Evolutionary conservation across 2,888 invertebrate genomes (phyloP).

Genomic region (Drepanosiphum platanoidis): DNA sequence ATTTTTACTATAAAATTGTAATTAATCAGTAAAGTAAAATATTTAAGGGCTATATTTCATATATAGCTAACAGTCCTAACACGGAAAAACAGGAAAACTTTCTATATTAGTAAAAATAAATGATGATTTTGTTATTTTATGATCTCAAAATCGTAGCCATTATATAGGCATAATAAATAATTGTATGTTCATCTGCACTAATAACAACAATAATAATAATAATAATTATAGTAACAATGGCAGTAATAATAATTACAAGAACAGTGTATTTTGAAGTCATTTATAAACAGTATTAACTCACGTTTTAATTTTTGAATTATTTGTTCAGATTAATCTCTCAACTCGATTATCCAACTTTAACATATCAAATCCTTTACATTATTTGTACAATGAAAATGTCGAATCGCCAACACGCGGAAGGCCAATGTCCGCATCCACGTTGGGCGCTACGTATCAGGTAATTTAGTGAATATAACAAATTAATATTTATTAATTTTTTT

Average conservation of each 20-base stretch:
- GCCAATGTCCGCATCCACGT: constrained; percentile 49
- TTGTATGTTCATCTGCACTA: too few relatives aligned
- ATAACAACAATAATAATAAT: too few relatives aligned
- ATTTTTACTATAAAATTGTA: neutral
- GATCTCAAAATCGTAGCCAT: too few relatives aligned
- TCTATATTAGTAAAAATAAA: too few relatives aligned
- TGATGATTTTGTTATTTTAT: too few relatives aligned
- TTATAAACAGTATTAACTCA: neutral
- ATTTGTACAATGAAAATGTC: constrained; percentile 44
- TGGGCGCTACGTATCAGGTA: constrained; percentile 50
- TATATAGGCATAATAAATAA: too few relatives aligned
- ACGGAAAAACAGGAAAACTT: too few relatives aligned
- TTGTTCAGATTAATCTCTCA: constrained; percentile 48
- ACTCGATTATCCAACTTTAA: constrained; percentile 41
- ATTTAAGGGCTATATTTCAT: too few relatives aligned
- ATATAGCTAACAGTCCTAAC: too few relatives aligned
- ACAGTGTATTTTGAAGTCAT: too few relatives aligned
- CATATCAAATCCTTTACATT: constrained; percentile 48
- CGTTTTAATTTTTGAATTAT: neutral
- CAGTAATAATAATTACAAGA: too few relatives aligned
- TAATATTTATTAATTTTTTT: neutral
- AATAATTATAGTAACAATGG: too few relatives aligned
- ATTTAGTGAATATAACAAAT: neutral
- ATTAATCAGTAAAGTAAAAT: neutral
- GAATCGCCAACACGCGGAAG: constrained; percentile 18